Base-by-base conservation (phyloP, 2,888 invertebrate genomes). In the Chalcosyrphus nemorum region DNA sequence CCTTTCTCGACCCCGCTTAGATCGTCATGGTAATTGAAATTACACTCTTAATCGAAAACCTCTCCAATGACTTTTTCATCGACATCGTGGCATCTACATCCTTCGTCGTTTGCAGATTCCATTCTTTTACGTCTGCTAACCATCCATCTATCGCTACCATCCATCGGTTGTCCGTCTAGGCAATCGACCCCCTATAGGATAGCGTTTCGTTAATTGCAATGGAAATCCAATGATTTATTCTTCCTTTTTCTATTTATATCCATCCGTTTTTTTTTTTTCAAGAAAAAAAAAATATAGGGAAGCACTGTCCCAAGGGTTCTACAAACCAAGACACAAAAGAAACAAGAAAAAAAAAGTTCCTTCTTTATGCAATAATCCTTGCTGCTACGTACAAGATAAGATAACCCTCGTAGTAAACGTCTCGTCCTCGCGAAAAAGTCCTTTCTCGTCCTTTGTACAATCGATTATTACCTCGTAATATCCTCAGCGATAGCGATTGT, bases 381-480 rank as follows among this genome's bases (percentile, higher is more conserved):
- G 35, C 56, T 70, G 47, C 21, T 50, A n/a, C n/a, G 45, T 43
- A 59, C 65, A 52, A 52, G 71, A 82, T 77, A 77, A 74, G 74
- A 74, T 52, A 78, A 70, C 63, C 32, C 47, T 19, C 59, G 63
- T 72, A n/a, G n/a, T n/a, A n/a, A n/a, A n/a, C n/a, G n/a, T n/a
- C n/a, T n/a, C n/a, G n/a, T n/a, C n/a, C 41, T 71, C 45, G 59
- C 71, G 70, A 19, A 71, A 24, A 63, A 65, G 29, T 56, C 59
- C 52, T 59, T 9, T 54, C 13, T 35, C 57, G 6, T 68, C 17
- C 19, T 54, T 13, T 38, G n/a, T 57, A 65, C 65, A 84, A 78
- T 84, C 84, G 84, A 84, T 84, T 84, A 84, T 84, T 84, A 80
- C 84, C 84, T 84, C 74, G 74, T 84, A 80, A 84, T 80, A 84